Conservation (phyloP, 2,797 vertebrate species). For the Eupleurogrammus muticus region DNA sequence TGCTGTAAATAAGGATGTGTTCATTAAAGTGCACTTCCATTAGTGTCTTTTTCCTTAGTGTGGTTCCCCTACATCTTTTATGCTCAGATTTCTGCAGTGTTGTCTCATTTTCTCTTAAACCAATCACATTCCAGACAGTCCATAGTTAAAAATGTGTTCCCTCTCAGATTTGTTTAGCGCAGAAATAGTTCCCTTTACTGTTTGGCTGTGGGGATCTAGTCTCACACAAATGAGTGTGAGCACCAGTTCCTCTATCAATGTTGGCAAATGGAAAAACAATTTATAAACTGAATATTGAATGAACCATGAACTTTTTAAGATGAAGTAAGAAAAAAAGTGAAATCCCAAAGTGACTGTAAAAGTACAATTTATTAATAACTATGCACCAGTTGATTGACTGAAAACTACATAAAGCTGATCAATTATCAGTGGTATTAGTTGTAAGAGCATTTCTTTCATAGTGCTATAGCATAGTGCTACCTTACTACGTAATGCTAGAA, state of each 20-base stretch:
- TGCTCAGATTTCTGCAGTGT: not conserved
- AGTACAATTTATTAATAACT: too few species aligned
- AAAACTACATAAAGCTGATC: not conserved
- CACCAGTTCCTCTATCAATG: not conserved
- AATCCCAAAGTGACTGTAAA: not conserved
- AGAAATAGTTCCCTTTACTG: not conserved
- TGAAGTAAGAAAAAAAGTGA: not conserved
- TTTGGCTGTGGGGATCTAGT: not conserved
- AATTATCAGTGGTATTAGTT: not conserved
- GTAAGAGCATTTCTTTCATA: not conserved
- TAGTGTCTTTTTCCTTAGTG: conserved; percentile 7
- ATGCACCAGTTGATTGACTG: not conserved
- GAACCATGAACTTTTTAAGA: not conserved
- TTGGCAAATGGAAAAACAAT: not conserved
- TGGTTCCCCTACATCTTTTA: not conserved
- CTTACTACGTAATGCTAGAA: not conserved
- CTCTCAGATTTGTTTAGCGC: not conserved
- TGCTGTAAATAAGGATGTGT: conserved; percentile 17
- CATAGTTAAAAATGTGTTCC: not conserved
- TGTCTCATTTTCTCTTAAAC: conserved; percentile 5
- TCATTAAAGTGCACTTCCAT: conserved; percentile 22
- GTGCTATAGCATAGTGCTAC: too few species aligned
- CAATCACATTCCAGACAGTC: not conserved
- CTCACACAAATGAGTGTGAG: not conserved
- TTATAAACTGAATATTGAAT: not conserved